A percentile compares a stretch with the other conserved stretches of the same genome.
Evolutionary conservation across 1,140 invertebrate genomes (phyloP).

Genomic region (Drosophila insularis): DNA sequence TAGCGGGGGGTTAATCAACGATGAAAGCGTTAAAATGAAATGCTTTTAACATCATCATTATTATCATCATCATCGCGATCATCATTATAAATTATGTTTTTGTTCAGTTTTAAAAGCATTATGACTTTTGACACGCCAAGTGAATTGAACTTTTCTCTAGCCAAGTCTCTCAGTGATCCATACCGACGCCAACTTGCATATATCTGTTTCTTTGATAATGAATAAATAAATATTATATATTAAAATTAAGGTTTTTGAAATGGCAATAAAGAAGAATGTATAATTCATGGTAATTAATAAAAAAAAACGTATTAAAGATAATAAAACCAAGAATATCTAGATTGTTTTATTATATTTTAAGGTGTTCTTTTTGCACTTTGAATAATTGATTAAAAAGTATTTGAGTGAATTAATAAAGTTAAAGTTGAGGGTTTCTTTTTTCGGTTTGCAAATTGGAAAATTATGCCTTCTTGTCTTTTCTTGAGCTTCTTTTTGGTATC

Average conservation of each 20-base stretch:
- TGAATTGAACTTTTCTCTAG: conserved; percentile 1
- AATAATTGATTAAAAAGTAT: no score
- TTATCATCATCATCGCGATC: neutral
- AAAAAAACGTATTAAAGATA: no score
- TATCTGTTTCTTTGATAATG: neutral
- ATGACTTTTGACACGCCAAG: conserved; percentile 6
- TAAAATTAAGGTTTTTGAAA: neutral
- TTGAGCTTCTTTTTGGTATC: conserved; percentile 26
- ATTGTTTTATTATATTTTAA: no score
- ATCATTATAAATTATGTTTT: neutral
- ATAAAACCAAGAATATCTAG: no score
- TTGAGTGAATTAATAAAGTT: no score
- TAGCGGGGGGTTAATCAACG: neutral
- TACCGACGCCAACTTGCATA: neutral
- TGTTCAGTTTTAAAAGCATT: conserved; percentile 3
- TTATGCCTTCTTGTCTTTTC: neutral
- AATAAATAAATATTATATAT: neutral
- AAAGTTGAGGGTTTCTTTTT: no score
- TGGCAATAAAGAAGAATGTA: no score
- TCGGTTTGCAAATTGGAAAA: neutral
- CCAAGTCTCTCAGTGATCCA: no score
- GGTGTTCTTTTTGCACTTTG: no score
- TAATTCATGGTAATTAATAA: no score
- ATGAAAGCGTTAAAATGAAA: conserved; percentile 8
- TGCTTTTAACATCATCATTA: conserved; percentile 9